Base-by-base conservation (phyloP, 2,888 invertebrate species). In the Apocheima hispidaria region DNA sequence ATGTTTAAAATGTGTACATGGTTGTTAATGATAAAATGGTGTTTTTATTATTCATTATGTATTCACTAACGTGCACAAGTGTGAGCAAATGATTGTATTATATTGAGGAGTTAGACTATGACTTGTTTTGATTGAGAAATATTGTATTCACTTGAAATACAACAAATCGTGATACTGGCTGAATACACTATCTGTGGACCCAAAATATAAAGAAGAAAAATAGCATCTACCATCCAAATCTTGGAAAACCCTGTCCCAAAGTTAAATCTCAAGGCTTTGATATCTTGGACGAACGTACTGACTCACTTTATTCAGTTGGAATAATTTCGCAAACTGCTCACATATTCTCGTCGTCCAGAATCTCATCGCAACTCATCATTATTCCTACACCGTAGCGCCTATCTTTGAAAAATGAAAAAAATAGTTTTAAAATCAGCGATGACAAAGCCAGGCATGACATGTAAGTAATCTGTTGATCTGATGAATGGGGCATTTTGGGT, bases 361-460 rank as follows among this genome's bases (percentile, higher is more conserved):
- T 53, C 54, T 62, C 57, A 59, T 57, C 38, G 30, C 52, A 36
- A 54, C 57, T 64, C 59, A 72, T 73, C 61, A 64, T 71, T 70
- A 78, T 73, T 75, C 73, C 49, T 55, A 49, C 18, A 20, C 5
- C 68, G 73, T 68, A 50, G 51, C 26, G 12, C 41, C 21, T 49
- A 54, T 51, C 60, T 67, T 68, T 72, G 66, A 68, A 66, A 71
- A 70, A 67, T 65, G 50, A 72, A 69, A 74, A 66, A 61, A 64
- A 68, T 30, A 10, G 38, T 56, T 61, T 68, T 77, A 69, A 73
- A 76, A 72, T 69, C 59, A 63, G 71, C 67, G 70, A 78, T 74
- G 73, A 74, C 70, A 70, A 54, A 52, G 38, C 30, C 41, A 43
- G 48, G 6, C 5, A 51, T n/a, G 56, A 20, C 33, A 23, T 61